These are phyloP conservation scores for Lutjanus argentimaculatus DNA, from an alignment of 2,797 vertebrate species.

Conservation along the genomic window DNA sequence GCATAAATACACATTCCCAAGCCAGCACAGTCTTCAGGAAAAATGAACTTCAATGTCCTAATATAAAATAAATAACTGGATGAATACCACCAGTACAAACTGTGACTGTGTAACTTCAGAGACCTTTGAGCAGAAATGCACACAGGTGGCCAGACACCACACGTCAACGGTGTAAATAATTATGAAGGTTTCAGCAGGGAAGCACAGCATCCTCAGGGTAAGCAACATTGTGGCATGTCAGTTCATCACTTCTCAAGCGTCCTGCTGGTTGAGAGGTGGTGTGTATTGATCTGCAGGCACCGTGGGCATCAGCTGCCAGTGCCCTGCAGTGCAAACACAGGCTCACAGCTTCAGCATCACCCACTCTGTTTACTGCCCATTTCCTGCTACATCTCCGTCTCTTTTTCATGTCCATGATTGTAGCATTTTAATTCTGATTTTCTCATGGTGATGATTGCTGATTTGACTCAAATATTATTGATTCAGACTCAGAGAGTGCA, in stretches of 20 bases:
- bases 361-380: conserved; percentile 12
- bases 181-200: conserved; percentile 15
- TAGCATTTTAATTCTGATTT: neutral
- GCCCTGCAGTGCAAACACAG: conserved; percentile 14
- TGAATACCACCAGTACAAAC: neutral
- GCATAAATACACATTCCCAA: no score
- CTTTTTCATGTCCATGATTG: no score
- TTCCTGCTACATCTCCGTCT: conserved; percentile 2
- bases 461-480: neutral
- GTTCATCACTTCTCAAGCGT: conserved; percentile 20
- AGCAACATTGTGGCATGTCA: conserved; percentile 14
- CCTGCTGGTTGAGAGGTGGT: conserved; percentile 7
- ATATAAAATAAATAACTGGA: neutral
- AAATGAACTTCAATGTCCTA: neutral
- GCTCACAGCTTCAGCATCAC: conserved; percentile 1
- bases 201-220: neutral
- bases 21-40: neutral
- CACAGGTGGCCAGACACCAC: neutral
- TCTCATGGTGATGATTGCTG: neutral
- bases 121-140: neutral
- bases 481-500: neutral
- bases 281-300: conserved; percentile 33
- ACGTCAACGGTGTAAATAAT: conserved; percentile 11
- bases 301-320: neutral
- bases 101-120: neutral